A percentile compares a stretch with the other conserved stretches of the same genome.
These are phyloP conservation scores for Petaurus breviceps DNA, from an alignment of 2,113 vertebrate genomes.

Conservation along the genomic window DNA sequence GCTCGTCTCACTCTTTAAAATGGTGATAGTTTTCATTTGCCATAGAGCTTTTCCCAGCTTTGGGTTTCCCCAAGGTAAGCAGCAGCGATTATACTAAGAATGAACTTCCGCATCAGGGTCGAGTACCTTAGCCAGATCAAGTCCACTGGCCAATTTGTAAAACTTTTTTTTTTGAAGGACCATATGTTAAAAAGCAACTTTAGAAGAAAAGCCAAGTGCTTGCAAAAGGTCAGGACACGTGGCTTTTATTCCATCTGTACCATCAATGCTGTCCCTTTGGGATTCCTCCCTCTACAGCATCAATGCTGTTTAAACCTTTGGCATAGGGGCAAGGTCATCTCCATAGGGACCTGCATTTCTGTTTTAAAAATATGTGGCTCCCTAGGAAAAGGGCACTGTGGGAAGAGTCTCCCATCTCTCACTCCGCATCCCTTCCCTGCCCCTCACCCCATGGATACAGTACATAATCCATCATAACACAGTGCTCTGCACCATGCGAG, in stretches of 20 bases:
- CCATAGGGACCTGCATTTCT: neutral
- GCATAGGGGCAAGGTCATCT: neutral
- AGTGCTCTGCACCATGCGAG: too few species aligned
- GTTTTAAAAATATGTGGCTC: neutral
- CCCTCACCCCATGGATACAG: neutral
- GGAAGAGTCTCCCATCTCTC: neutral
- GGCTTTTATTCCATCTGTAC: neutral
- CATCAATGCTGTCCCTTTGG: slow-evolving; percentile 20
- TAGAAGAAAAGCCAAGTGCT: slow-evolving; percentile 34
- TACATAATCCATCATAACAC: neutral
- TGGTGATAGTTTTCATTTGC: neutral
- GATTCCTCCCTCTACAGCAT: neutral
- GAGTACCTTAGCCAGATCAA: slow-evolving; percentile 53
- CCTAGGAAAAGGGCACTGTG: neutral
- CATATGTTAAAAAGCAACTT: slow-evolving; percentile 26
- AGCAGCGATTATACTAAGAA: slow-evolving; percentile 32
- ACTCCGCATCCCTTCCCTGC: neutral
- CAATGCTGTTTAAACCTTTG: neutral
- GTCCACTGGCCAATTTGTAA: slow-evolving; percentile 49
- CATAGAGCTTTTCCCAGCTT: neutral
- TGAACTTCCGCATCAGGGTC: slow-evolving; percentile 48
- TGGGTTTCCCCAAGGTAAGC: neutral
- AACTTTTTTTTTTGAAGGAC: slow-evolving; percentile 33
- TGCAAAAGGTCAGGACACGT: neutral
- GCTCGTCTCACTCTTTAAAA: neutral